phyloP scores from a whole-genome alignment of 2,888 invertebrate species.

The Strigamia transsilvanica region DNA sequence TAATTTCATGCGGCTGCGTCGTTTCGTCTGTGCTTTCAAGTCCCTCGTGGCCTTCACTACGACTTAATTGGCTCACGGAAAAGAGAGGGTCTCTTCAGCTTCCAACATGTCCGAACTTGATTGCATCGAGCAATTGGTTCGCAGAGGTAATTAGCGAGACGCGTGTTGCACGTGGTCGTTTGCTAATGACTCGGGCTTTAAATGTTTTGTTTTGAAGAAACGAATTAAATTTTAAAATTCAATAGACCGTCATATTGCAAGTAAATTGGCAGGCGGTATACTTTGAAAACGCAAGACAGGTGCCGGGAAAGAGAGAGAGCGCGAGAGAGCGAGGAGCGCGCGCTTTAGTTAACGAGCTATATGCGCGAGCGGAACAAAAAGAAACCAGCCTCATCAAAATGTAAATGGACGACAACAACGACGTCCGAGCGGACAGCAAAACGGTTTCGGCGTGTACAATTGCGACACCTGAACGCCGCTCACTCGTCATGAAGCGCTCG shows the following conservation, averaged over 20 bases:
- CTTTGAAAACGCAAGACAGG: conserved; percentile 26
- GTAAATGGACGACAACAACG: conserved; percentile 11
- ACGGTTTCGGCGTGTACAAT: conserved; percentile 8
- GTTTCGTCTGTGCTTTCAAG: conserved; percentile 16
- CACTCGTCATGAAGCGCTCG: conserved; percentile 30
- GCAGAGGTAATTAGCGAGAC: conserved; percentile 32
- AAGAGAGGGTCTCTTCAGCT: conserved; percentile 26
- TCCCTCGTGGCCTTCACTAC: conserved; percentile 13
- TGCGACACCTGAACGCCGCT: conserved; percentile 30
- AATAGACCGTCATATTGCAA: conserved; percentile 16
- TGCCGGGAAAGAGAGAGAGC: neutral
- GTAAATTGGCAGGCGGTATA: conserved; percentile 21
- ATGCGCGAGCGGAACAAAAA: conserved; percentile 9
- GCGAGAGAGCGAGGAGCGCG: neutral
- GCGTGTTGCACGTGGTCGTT: neutral
- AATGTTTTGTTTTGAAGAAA: conserved; percentile 53
- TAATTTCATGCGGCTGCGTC: conserved; percentile 30
- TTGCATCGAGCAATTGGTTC: conserved; percentile 30
- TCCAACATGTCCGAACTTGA: conserved; percentile 26
- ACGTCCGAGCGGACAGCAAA: conserved; percentile 21
- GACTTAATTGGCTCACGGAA: conserved; percentile 26
- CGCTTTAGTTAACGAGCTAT: conserved; percentile 4
- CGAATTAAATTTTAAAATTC: conserved; percentile 54
- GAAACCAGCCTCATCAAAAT: conserved; percentile 21
- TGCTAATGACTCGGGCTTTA: conserved; percentile 37